Conservation (phyloP, 2,797 vertebrate species). For the Sebastes vulpes region DNA sequence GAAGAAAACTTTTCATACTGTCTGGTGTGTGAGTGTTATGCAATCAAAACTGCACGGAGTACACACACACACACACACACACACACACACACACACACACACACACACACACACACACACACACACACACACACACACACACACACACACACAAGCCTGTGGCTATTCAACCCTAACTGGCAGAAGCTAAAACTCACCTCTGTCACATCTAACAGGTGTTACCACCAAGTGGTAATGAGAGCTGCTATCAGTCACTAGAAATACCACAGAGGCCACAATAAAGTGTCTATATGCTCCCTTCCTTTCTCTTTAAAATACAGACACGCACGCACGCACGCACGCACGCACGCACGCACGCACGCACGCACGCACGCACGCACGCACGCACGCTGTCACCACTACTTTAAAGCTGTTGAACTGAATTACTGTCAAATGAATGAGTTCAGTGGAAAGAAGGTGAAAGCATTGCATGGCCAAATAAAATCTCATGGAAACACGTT, state of each 20-base stretch:
- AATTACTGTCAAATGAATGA: conserved; percentile 31
- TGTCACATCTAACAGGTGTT: conserved; percentile 38
- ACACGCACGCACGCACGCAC: background rate
- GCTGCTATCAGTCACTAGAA: conserved; percentile 13
- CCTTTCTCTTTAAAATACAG: background rate
- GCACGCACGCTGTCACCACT: background rate
- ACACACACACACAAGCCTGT: background rate
- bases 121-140: background rate
- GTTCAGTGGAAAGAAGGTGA: conserved; percentile 34
- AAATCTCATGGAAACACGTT: conserved; percentile 37
- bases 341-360: background rate
- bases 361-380: background rate
- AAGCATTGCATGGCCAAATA: background rate
- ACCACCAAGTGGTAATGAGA: conserved; percentile 34
- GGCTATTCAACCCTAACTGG: background rate
- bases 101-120: background rate
- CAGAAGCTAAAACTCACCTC: conserved; percentile 19
- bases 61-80: background rate
- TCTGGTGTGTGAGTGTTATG: conserved; percentile 12
- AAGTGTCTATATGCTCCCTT: background rate
- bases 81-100: conserved; percentile 5
- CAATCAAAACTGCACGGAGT: conserved; percentile 4
- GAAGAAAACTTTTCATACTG: conserved; percentile 16
- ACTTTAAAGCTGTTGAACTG: conserved; percentile 18
- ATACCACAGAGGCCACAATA: background rate